Evolutionary conservation across 2,888 invertebrate genomes (phyloP), one percentile per base, ranked within the genome.

Genomic region (Trichopoda pennipes): DNA sequence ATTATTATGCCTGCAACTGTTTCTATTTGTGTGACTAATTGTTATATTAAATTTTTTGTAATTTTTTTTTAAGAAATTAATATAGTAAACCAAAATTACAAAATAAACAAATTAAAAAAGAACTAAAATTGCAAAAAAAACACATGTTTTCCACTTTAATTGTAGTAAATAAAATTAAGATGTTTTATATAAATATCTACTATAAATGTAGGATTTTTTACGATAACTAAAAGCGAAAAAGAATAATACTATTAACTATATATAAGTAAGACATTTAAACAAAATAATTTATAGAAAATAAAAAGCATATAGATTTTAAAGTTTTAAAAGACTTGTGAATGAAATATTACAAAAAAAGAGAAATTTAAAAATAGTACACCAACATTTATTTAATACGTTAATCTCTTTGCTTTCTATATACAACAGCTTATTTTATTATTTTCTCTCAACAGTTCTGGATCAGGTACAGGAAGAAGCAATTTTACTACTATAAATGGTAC

Each of bases 141-240:
- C 32, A 74, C 47, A 74, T 61, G 80, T 80, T 80, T 80, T 80
- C 80, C 80, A 80, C 55, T 74, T 74, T 74, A 49, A 69, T 80
- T 80, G 42, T 63, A 79, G 68, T 49, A 7, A 47, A 55, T 42
- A 61, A 69, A 74, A 58, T 28, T 9, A 35, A 64, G 2, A 32
- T 32, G 14, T 51, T 53, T 9, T 19, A 47, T 42, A 32, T 6
- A 49, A 60, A 60, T 73, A 69, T 68, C 73, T 66, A 55, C 60
- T 79, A 63, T 55, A 64, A 64, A 58, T 53, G 44, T 74, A 74
- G 47, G 56, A 69, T 17, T 74, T 80, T 72, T 78, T 79, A 79
- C 51, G 35, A 44, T 16, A 51, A 70, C 69, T 64, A 70, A 69
- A 21, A 49, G 32, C 17, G 16, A 35, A 14, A 32, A 58, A 21